phyloP scores from a whole-genome alignment of 2,888 invertebrate species.

The Zygogramma bicolorata region DNA sequence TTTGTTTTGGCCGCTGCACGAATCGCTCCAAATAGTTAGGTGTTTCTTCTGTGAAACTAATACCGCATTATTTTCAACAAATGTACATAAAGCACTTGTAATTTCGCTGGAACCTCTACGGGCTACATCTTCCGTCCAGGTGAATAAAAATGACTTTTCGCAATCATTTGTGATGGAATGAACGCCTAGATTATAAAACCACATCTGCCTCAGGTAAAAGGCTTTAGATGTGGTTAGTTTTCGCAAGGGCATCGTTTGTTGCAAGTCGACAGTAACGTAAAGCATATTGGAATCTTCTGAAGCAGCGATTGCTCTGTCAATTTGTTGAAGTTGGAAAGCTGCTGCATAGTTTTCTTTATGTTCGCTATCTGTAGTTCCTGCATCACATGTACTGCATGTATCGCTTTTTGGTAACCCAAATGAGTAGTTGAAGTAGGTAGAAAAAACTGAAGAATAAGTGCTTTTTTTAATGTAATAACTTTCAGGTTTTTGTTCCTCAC shows the following conservation, averaged over 20 bases:
- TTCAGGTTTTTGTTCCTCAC: conserved; percentile 14
- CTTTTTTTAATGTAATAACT: conserved; percentile 18
- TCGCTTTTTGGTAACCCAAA: conserved; percentile 22
- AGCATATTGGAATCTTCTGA: not conserved
- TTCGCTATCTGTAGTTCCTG: conserved; percentile 5
- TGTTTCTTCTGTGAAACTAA: not conserved
- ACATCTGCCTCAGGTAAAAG: conserved; percentile 47
- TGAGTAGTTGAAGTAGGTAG: conserved; percentile 17
- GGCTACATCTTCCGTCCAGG: conserved; percentile 52
- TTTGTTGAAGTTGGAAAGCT: conserved; percentile 32
- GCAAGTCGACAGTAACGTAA: conserved; percentile 46
- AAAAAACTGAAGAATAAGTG: conserved; percentile 23
- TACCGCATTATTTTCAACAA: not conserved
- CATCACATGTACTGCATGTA: conserved; percentile 24
- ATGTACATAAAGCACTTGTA: not conserved
- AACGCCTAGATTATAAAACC: conserved; percentile 46
- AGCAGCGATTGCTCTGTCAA: conserved; percentile 18
- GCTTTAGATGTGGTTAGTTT: conserved; percentile 44
- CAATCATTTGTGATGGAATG: conserved; percentile 27
- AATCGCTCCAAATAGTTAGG: conserved; percentile 50
- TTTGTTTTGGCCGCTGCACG: conserved; percentile 56
- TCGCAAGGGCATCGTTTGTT: conserved; percentile 45
- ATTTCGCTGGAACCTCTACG: conserved; percentile 3
- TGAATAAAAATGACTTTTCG: conserved; percentile 28
- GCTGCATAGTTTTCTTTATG: conserved; percentile 25